phyloP scores from a whole-genome alignment of 2,113 vertebrate species.

The Rattus rattus region DNA sequence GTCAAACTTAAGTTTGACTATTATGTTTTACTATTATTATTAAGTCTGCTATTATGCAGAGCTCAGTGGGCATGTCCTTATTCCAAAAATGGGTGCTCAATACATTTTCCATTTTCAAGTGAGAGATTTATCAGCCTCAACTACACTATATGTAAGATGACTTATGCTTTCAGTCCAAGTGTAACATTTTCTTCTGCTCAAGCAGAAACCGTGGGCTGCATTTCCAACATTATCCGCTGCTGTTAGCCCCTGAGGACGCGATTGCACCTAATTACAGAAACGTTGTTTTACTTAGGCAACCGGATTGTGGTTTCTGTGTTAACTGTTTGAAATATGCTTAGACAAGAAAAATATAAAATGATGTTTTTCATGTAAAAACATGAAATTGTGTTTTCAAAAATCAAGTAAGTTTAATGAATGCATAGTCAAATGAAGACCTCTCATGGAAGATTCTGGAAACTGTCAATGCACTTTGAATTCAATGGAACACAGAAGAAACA shows the following conservation, averaged over 20 bases:
- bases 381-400: slow-evolving; percentile 25
- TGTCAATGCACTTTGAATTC: background rate
- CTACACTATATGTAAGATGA: background rate
- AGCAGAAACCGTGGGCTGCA: background rate
- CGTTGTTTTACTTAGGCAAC: slow-evolving; percentile 24
- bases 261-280: background rate
- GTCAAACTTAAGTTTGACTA: slow-evolving; percentile 20
- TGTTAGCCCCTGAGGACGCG: background rate
- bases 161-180: slow-evolving; percentile 1
- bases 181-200: slow-evolving; percentile 12
- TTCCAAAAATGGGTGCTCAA: slow-evolving; percentile 8
- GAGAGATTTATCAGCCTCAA: slow-evolving; percentile 14
- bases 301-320: slow-evolving; percentile 26
- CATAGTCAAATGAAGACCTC: slow-evolving; percentile 2
- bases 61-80: background rate
- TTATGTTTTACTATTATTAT: no score
- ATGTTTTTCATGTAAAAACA: no score
- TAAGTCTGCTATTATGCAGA: background rate
- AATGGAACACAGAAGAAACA: slow-evolving; percentile 45
- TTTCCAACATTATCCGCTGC: background rate
- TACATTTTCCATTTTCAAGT: slow-evolving; percentile 18
- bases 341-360: slow-evolving; percentile 45
- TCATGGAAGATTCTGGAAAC: slow-evolving; percentile 56
- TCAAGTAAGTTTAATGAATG: slow-evolving; percentile 44
- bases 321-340: slow-evolving; percentile 50